Evolutionary conservation across 2,797 vertebrate species (phyloP).

Genomic region (Brotula barbata): DNA sequence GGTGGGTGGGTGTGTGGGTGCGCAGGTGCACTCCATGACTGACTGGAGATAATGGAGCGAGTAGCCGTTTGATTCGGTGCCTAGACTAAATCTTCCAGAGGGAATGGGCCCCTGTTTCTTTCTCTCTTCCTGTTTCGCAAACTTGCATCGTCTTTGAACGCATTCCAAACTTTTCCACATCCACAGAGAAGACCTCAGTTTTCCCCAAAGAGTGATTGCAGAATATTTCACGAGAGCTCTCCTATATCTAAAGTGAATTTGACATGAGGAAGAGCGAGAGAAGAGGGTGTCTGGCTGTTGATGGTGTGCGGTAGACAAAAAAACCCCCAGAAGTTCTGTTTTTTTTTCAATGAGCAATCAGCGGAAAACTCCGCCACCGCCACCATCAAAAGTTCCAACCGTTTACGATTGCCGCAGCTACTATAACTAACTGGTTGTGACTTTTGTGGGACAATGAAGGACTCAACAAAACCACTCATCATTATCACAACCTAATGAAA

Average conservation of each 20-base stretch:
- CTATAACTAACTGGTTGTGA: too few species aligned
- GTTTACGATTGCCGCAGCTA: too few species aligned
- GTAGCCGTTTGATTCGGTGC: slow-evolving; percentile 51
- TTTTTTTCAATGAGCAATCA: too few species aligned
- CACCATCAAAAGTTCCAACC: too few species aligned
- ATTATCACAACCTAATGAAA: too few species aligned
- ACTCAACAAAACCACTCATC: too few species aligned
- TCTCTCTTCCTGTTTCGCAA: slow-evolving; percentile 34
- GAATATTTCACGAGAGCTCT: slow-evolving; percentile 23
- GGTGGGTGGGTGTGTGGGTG: slow-evolving; percentile 1
- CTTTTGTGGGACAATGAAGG: too few species aligned
- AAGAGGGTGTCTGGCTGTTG: slow-evolving; percentile 14
- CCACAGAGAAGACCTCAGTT: slow-evolving; percentile 13
- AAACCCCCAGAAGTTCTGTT: too few species aligned
- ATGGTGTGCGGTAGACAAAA: too few species aligned
- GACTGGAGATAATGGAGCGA: slow-evolving; percentile 50
- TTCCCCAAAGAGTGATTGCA: slow-evolving; percentile 18
- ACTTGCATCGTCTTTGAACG: slow-evolving; percentile 33
- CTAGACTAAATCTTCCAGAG: slow-evolving; percentile 44
- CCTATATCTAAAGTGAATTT: slow-evolving; percentile 1
- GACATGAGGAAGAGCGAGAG: slow-evolving; percentile 1
- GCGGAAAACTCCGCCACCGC: too few species aligned
- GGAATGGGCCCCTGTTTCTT: slow-evolving; percentile 19
- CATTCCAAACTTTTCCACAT: slow-evolving; percentile 27
- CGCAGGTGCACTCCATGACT: slow-evolving; percentile 29